phyloP scores from a whole-genome alignment of 1,140 invertebrate genomes.

The Drosophila bifasciata region DNA sequence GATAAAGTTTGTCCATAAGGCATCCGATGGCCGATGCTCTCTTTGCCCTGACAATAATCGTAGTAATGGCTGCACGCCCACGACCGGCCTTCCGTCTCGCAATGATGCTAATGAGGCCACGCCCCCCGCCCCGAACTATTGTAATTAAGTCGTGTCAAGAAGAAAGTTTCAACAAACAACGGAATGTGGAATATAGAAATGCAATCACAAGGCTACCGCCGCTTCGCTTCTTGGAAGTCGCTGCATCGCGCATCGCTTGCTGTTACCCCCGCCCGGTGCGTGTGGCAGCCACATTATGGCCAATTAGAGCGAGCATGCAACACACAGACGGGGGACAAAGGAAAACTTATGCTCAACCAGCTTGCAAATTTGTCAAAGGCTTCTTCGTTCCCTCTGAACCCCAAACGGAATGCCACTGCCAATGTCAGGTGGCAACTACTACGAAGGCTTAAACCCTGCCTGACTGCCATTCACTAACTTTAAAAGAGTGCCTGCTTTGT shows the following conservation, averaged over 20 bases:
- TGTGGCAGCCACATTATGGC: conserved; percentile 29
- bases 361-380: too few species aligned
- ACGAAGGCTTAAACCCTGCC: too few species aligned
- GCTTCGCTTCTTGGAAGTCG: too few species aligned
- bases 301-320: conserved; percentile 33
- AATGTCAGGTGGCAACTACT: too few species aligned
- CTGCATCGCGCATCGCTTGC: too few species aligned
- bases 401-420: too few species aligned
- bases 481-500: too few species aligned
- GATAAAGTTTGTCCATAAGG: conserved; percentile 36
- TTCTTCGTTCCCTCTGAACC: too few species aligned
- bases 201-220: conserved; percentile 7
- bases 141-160: conserved; percentile 18
- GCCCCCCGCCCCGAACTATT: conserved; percentile 16
- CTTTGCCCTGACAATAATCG: conserved; percentile 59
- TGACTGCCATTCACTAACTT: too few species aligned
- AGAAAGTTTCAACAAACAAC: conserved; percentile 40
- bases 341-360: too few species aligned
- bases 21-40: neutral
- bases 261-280: neutral
- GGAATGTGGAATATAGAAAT: conserved; percentile 22
- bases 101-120: conserved; percentile 62
- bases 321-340: conserved; percentile 11
- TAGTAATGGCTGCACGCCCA: conserved; percentile 34
- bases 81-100: conserved; percentile 33